phyloP scores from a whole-genome alignment of 2,797 vertebrate genomes.

The Carduelis carduelis region DNA sequence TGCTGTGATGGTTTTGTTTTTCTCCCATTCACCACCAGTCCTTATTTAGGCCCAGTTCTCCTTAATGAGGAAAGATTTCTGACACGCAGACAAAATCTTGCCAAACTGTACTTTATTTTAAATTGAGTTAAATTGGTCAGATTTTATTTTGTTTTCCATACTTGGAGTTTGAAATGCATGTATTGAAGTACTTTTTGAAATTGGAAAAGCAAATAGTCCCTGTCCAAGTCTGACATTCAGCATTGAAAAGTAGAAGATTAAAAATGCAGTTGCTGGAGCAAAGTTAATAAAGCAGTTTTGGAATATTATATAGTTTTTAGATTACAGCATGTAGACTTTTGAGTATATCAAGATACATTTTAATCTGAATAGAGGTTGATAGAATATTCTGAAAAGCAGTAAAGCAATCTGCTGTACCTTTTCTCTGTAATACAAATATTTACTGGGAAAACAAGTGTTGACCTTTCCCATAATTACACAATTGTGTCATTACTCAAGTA shows the following conservation, averaged over 20 bases:
- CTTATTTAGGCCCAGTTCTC: not conserved
- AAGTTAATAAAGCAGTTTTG: not conserved
- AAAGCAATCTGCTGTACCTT: not conserved
- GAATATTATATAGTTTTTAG: not conserved
- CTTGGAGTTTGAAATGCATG: not conserved
- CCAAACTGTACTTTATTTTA: not conserved
- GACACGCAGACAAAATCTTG: not conserved
- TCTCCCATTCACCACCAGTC: not conserved
- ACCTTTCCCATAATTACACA: conserved; percentile 22
- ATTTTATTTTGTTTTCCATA: not conserved
- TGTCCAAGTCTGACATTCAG: not conserved
- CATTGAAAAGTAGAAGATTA: not conserved
- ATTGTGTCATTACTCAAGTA: not conserved
- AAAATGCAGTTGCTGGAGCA: not conserved
- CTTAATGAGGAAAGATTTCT: not conserved
- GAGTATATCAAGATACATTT: not conserved
- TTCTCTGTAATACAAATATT: conserved; percentile 10
- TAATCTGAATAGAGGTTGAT: not conserved
- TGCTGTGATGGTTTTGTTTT: not conserved
- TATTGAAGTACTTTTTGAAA: not conserved
- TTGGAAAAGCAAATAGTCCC: not conserved
- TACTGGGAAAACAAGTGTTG: conserved; percentile 15
- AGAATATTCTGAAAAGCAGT: not conserved
- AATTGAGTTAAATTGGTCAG: not conserved
- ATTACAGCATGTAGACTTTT: not conserved